Evolutionary conservation across 2,113 vertebrate genomes (phyloP), one percentile per base, ranked within the genome.

Genomic region (Phrynocephalus versicolor): DNA sequence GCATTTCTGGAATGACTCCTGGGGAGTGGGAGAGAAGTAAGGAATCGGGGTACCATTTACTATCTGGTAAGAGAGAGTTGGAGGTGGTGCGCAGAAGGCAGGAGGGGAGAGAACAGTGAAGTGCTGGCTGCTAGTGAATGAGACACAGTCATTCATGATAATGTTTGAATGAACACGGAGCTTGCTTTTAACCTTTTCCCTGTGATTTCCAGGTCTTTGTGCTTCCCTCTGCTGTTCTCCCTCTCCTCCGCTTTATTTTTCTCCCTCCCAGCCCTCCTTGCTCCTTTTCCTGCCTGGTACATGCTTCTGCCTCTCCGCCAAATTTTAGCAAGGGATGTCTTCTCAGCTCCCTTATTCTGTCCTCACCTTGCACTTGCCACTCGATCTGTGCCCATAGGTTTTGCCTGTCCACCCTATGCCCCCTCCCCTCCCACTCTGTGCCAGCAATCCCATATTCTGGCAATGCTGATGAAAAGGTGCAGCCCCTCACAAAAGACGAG

Each of bases 401-500:
- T 0, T 51, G 45, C 13, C 1, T 33, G 10, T 41, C 62, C 62
- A 45, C 33, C 62, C 62, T 58, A 16, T 16, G n/a, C n/a, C n/a
- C n/a, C n/a, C 55, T 23, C 55, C n/a, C 8, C 76, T 45, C 23
- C 12, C 25, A 3, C 76, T 58, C 39, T 60, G 45, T 33, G 33
- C 16, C 25, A 58, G 15, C 37, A 25, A 57, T 74, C n/a, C 65
- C 65, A 57, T 67, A 71, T 51, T 73, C 0, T 60, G 5, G 1
- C 33, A 7, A 83, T 81, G 92, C 85, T 89, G 92, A 91, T 90
- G 88, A 91, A 90, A 90, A 95, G 93, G 91, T 92, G 88, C 90
- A 89, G 92, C 90, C 91, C 90, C 51, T 90, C 82, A 90, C 89
- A 90, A 69, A 16, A 39, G 83, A 90, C 83, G 45, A 87, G 51